Conservation (phyloP, 2,113 vertebrate genomes). For the Casuarius casuarius region DNA sequence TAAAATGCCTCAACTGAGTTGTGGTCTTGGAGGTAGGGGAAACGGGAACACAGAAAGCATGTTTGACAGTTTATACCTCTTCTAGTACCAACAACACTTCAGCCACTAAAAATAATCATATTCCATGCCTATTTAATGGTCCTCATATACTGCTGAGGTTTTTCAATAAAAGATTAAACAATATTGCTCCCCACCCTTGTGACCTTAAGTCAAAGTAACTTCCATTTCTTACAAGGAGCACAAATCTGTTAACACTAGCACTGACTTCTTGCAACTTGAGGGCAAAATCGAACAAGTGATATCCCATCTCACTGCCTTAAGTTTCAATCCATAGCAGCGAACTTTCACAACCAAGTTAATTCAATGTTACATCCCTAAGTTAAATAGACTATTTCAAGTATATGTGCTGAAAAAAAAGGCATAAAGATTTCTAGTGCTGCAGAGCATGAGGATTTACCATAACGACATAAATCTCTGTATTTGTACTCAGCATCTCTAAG, state of each 20-base stretch:
- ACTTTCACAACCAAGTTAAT: neutral
- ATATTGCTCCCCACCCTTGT: neutral
- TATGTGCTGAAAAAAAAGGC: neutral
- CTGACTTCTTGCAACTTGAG: neutral
- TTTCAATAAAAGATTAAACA: neutral
- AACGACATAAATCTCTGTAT: neutral
- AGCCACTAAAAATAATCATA: neutral
- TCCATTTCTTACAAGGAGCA: neutral
- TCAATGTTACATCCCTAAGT: neutral
- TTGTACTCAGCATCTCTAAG: neutral
- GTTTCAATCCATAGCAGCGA: neutral
- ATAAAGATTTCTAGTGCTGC: neutral
- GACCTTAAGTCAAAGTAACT: neutral
- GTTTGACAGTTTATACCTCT: neutral
- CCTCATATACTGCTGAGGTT: neutral
- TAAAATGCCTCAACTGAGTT: neutral
- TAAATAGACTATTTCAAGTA: neutral
- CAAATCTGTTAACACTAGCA: neutral
- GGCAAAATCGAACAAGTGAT: neutral
- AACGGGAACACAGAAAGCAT: neutral
- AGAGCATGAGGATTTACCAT: neutral
- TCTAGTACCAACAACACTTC: neutral
- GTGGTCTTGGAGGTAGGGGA: neutral
- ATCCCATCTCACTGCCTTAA: neutral
- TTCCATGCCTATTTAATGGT: neutral